These are phyloP conservation scores for Chloroclystis v-ata DNA, from an alignment of 2,888 invertebrate genomes.

Conservation along the genomic window DNA sequence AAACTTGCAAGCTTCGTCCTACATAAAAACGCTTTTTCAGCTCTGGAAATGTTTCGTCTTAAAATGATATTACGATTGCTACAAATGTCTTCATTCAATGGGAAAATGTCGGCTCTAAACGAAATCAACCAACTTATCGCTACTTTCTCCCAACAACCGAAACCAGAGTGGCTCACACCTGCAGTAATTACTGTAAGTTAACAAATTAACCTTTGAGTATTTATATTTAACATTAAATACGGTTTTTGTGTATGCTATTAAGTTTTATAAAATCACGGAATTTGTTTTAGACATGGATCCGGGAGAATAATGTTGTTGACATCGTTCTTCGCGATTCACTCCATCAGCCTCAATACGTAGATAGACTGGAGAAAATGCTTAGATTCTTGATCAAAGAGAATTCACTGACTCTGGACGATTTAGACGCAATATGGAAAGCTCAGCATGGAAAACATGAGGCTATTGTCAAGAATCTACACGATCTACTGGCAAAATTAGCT, in stretches of 20 bases:
- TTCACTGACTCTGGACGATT: constrained; percentile 91
- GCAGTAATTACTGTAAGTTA: constrained; percentile 92
- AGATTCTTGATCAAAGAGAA: constrained; percentile 97
- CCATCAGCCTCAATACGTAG: constrained; percentile 98
- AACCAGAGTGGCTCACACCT: constrained; percentile 95
- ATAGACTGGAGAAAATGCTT: constrained; percentile 97
- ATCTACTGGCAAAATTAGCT: constrained; percentile 95
- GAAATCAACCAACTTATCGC: constrained; percentile 98
- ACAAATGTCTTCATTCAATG: constrained; percentile 98
- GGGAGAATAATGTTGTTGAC: constrained; percentile 95
- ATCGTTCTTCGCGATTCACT: constrained; percentile 96
- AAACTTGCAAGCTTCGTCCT: no score
- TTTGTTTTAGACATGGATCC: constrained; percentile 94
- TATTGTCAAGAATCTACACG: constrained; percentile 98
- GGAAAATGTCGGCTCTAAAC: constrained; percentile 99
- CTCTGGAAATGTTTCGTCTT: constrained; percentile 94
- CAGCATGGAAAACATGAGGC: constrained; percentile 99
- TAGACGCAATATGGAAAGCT: constrained; percentile 98
- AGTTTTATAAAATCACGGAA: no score
- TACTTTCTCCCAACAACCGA: constrained; percentile 93
- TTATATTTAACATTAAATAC: no score
- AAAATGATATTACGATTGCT: constrained; percentile 96
- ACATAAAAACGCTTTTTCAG: constrained; percentile 45
- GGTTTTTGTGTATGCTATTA: no score
- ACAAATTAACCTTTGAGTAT: no score